Conservation (phyloP, 2,888 invertebrate species). For the Congeria kusceri region DNA sequence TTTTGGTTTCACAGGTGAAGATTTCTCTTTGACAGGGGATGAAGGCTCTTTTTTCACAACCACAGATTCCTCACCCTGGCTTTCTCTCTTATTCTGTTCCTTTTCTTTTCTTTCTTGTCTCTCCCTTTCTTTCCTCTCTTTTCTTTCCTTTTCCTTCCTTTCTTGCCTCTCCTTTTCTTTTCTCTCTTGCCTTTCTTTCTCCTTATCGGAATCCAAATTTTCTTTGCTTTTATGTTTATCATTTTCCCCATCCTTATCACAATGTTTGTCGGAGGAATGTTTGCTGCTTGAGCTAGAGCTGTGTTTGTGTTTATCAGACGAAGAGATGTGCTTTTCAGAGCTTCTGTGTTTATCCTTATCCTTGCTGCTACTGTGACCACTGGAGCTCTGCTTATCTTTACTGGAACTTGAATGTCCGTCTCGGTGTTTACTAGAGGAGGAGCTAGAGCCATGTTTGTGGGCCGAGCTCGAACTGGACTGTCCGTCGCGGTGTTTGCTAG, state of each 20-base stretch:
- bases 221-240: conserved; percentile 55
- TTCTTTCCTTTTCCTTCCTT: conserved; percentile 55
- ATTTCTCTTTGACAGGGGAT: conserved; percentile 40
- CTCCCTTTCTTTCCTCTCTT: conserved; percentile 57
- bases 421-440: conserved; percentile 47
- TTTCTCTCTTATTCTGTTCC: conserved; percentile 40
- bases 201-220: conserved; percentile 54
- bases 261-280: conserved; percentile 52
- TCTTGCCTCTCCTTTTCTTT: conserved; percentile 63
- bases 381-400: conserved; percentile 53
- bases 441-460: conserved; percentile 26
- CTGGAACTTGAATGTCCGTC: conserved; percentile 49
- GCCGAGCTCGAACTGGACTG: conserved; percentile 45
- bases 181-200: conserved; percentile 49
- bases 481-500: conserved; percentile 51
- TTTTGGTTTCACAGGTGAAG: conserved; percentile 48
- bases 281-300: conserved; percentile 40
- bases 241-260: conserved; percentile 49
- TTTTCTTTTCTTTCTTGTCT: conserved; percentile 52
- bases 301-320: conserved; percentile 51
- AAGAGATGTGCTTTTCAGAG: conserved; percentile 55
- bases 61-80: conserved; percentile 35
- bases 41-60: conserved; percentile 55
- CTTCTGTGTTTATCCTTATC: conserved; percentile 62
- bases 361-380: conserved; percentile 40